phyloP scores from a whole-genome alignment of 2,888 invertebrate species.

The Argyresthia albistria region DNA sequence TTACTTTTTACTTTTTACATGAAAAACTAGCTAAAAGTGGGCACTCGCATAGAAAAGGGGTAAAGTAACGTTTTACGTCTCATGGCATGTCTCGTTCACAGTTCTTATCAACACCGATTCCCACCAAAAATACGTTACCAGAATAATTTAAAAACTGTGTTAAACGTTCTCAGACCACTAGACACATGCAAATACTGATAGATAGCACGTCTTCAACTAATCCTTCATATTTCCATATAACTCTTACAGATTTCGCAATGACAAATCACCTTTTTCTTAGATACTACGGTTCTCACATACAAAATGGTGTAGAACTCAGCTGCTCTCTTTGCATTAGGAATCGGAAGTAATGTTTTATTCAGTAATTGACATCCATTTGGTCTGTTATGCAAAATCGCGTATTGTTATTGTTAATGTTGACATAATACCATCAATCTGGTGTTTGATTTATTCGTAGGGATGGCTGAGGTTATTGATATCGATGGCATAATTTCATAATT shows the following conservation, averaged over 20 bases:
- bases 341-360: constrained; percentile 46
- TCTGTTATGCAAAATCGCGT: constrained; percentile 59
- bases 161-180: neutral
- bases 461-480: constrained; percentile 8
- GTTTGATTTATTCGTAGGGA: constrained; percentile 48
- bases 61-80: too few species aligned
- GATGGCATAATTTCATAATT: neutral
- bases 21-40: too few species aligned
- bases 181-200: constrained; percentile 27
- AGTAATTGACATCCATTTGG: constrained; percentile 54
- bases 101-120: too few species aligned
- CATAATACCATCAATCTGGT: constrained; percentile 68
- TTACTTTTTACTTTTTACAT: too few species aligned
- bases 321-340: constrained; percentile 26
- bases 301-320: constrained; percentile 26
- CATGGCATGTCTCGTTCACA: too few species aligned
- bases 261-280: constrained; percentile 38
- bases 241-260: constrained; percentile 44
- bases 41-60: too few species aligned
- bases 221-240: constrained; percentile 39
- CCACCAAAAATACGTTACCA: too few species aligned
- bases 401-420: constrained; percentile 64
- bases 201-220: constrained; percentile 17
- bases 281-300: constrained; percentile 42
- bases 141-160: too few species aligned